Base-by-base conservation (phyloP, 1,140 invertebrate species). In the Doryteuthis pealeii region DNA sequence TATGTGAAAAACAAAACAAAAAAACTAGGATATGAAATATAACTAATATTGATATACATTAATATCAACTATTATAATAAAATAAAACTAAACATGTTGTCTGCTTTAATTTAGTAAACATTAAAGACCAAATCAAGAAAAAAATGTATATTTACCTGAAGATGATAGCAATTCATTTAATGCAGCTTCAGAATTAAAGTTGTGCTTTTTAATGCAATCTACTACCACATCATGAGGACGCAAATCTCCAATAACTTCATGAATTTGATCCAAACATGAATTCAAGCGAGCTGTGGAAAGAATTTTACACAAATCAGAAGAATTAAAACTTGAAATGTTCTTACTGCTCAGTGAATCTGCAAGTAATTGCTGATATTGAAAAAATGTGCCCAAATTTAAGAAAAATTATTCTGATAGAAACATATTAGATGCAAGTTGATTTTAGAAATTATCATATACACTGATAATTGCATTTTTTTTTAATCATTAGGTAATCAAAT, bases 181-280 rank as follows among this genome's bases (percentile, higher is more conserved):
- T 45, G 93, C 90, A 79, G 90, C 90, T 77, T 92, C 90, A 66
- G 91, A 89, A 88, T 95, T 90, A 88, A 92, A 96, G 76, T 93
- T 91, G 75, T 92, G 89, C 76, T 89, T 85, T 68, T 94, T 85
- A 33, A 93, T 90, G 49, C 90, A 90, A 49, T 91, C 90, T 6
- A 91, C 90, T 28, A 96, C 89, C 45, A 91, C 88, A 73, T 91
- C 89, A 74, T 95, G 93, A 1, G 93, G 89, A 32, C 93, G 85
- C 0, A 91, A 89, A 75, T 96, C 93, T 40, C 94, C 94, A 70
- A 96, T 90, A 40, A 96, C 91, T 83, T 92, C 92, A 74, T 92
- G 90, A 22, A 97, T 90, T 83, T 93, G 91, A 83, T 96, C 94
- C 14, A 97, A 89, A 82, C 95, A 96, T 1, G 93, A 94, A 79